phyloP scores from a whole-genome alignment of 2,797 vertebrate species.

The Gadopsis marmoratus region DNA sequence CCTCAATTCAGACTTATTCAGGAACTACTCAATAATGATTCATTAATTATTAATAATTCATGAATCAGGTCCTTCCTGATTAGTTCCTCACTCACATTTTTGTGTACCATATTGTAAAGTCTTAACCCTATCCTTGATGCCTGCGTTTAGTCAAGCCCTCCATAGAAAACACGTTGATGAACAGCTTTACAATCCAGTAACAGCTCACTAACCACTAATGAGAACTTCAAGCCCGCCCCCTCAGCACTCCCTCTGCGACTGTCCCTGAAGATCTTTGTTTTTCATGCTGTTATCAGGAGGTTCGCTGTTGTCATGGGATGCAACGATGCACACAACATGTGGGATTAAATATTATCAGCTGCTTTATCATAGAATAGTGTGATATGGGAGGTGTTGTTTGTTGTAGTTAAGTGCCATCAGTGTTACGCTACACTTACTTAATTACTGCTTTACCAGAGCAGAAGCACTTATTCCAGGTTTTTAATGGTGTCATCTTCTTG shows the following conservation, averaged over 20 bases:
- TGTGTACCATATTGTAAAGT: neutral
- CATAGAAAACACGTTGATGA: constrained; percentile 20
- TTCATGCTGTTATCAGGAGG: constrained; percentile 70
- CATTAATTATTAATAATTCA: neutral
- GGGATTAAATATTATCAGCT: constrained; percentile 15
- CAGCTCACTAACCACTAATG: constrained; percentile 51
- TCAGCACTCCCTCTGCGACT: neutral
- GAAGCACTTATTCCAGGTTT: neutral
- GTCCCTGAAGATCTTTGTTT: constrained; percentile 76
- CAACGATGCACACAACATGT: constrained; percentile 36
- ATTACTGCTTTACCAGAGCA: neutral
- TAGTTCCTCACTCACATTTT: neutral
- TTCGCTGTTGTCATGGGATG: constrained; percentile 71
- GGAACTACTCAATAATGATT: neutral
- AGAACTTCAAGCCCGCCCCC: constrained; percentile 35
- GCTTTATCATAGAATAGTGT: neutral
- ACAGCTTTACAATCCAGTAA: constrained; percentile 32
- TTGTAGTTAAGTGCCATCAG: neutral
- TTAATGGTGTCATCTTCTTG: neutral
- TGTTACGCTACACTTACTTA: neutral
- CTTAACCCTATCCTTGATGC: neutral
- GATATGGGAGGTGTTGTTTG: neutral
- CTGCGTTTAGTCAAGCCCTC: neutral
- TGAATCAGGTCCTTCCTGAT: neutral
- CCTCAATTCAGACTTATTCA: neutral